Conservation (phyloP, 2,113 vertebrate species). For the Oryzias woworae region DNA sequence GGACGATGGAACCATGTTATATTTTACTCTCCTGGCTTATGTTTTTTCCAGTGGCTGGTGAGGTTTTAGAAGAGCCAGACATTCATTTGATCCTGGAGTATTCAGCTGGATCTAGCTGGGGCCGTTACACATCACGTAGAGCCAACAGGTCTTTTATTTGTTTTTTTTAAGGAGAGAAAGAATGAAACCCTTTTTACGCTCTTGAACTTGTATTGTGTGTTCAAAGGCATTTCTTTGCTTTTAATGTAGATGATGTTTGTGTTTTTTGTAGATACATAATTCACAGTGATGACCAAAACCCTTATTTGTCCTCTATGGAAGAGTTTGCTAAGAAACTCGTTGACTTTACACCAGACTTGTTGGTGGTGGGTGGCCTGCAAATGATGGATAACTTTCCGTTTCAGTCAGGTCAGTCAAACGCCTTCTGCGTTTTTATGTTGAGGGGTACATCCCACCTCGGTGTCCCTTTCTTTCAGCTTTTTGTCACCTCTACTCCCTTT, state of each 20-base stretch:
- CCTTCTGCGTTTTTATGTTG: too few species aligned
- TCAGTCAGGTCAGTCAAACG: constrained; percentile 58
- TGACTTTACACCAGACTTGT: constrained; percentile 75
- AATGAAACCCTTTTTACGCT: too few species aligned
- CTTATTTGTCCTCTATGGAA: constrained; percentile 80
- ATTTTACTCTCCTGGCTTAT: neutral
- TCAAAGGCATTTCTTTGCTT: neutral
- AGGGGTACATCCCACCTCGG: too few species aligned
- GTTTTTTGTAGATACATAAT: constrained; percentile 77
- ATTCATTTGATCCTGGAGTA: constrained; percentile 85
- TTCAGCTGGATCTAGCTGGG: constrained; percentile 79
- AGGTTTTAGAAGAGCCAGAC: constrained; percentile 79
- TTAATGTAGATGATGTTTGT: neutral
- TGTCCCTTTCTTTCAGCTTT: too few species aligned
- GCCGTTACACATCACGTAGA: constrained; percentile 76
- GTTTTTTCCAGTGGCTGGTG: constrained; percentile 76
- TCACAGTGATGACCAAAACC: constrained; percentile 84
- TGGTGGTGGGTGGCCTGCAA: constrained; percentile 83
- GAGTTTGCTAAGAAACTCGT: constrained; percentile 76
- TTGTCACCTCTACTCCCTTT: too few species aligned
- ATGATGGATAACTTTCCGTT: constrained; percentile 88
- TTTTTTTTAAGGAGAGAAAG: neutral
- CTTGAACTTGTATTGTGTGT: too few species aligned
- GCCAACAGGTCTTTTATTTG: constrained; percentile 77
- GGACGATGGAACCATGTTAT: too few species aligned